Evolutionary conservation across 2,888 invertebrate species (phyloP), one percentile per base, ranked within the genome.

Genomic region (Dolichomitus sp.): DNA sequence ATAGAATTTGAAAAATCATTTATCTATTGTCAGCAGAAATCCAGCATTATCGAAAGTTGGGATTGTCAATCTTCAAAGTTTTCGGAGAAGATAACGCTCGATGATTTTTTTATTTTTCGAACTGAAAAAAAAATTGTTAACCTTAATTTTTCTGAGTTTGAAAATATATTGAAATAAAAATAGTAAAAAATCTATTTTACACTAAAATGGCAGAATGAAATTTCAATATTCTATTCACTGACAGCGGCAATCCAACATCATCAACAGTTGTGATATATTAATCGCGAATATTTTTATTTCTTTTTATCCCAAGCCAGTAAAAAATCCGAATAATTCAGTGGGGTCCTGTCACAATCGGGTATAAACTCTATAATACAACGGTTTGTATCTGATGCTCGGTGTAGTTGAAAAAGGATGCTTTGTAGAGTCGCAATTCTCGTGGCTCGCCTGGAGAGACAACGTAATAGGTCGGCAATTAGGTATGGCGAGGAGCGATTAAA

Each of bases 401-500:
- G 77, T 70, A 50, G 79, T 48, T 52, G 40, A 50, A 57, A 19
- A 37, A 73, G 59, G 63, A 45, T 12, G 72, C 45, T 40, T 70
- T 61, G 59, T 50, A 70, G 66, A 65, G 63, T 54, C 59, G 72
- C 72, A 80, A 73, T 69, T 73, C 77, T 75, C 48, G 50, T 37
- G 63, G 59, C 78, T 74, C 80, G 83, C 83, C 83, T 69, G 68
- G 80, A 83, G 83, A 83, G 83, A 83, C 83, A 84, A 79, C 81
- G 81, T 84, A 81, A 84, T 84, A 76, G 81, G 84, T 84, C 81
- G 68, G 81, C 70, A 84, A 84, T 84, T 84, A 84, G 78, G 78
- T 78, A 89, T 90, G 88, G 89, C 92, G 87, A 78, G 81, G 68
- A 80, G 89, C 91, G 92, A 92, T 92, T 92, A 92, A 92, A 91